These are phyloP conservation scores for Corvus moneduloides DNA, from an alignment of 2,113 vertebrate genomes.

Conservation along the genomic window DNA sequence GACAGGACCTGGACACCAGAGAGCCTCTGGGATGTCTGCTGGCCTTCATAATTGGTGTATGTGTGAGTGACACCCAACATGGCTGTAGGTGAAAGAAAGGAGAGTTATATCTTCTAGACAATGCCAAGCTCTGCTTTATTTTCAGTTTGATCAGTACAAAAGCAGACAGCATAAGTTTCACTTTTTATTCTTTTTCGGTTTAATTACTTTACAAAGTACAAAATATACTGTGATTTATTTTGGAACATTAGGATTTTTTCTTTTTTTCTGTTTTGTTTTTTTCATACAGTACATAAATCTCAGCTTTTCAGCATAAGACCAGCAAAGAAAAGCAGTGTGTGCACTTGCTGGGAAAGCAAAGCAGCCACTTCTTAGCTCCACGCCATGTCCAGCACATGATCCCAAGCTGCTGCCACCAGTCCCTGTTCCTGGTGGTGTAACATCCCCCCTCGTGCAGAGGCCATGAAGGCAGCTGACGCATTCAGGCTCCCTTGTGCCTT, in stretches of 20 bases:
- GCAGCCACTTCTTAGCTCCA: neutral
- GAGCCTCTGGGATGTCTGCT: neutral
- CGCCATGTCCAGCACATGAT: neutral
- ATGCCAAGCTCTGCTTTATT: slow-evolving; percentile 59
- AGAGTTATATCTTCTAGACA: neutral
- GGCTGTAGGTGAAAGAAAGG: neutral
- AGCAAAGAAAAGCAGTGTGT: slow-evolving; percentile 27
- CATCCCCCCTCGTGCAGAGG: fast-evolving
- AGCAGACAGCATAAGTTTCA: slow-evolving; percentile 25
- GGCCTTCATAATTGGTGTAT: fast-evolving
- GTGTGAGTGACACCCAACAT: fast-evolving
- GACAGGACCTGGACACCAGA: neutral
- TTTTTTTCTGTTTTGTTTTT: neutral
- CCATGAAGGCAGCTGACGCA: neutral
- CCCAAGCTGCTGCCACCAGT: neutral
- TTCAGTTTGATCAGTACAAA: slow-evolving; percentile 46
- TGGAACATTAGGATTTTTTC: slow-evolving; percentile 63
- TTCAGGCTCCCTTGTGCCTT: neutral
- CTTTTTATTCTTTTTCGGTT: slow-evolving; percentile 57
- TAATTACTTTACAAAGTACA: slow-evolving; percentile 82
- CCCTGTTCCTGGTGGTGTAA: neutral
- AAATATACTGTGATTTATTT: slow-evolving; percentile 80
- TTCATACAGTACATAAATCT: slow-evolving; percentile 75
- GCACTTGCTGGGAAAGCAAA: slow-evolving; percentile 37
- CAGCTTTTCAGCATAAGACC: slow-evolving; percentile 55